These are phyloP conservation scores for Trypoxylon attenuatum DNA, from an alignment of 2,888 invertebrate species.

Conservation along the genomic window DNA sequence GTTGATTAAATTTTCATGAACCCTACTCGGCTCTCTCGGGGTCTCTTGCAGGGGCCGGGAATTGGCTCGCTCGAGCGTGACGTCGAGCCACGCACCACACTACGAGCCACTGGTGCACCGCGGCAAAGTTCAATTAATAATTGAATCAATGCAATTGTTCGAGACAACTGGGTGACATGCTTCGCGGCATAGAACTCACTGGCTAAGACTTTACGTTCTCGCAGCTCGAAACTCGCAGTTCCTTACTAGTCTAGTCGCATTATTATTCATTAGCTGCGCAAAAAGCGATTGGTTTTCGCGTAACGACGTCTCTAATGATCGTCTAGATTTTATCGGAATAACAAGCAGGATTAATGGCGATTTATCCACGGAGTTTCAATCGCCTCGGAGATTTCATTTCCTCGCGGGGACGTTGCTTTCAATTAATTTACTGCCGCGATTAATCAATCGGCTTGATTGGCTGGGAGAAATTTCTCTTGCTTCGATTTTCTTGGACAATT, in stretches of 20 bases:
- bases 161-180: slow-evolving; percentile 1
- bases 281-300: slow-evolving; percentile 29
- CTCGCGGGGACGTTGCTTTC: no score
- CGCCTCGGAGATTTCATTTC: no score
- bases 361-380: not conserved
- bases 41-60: no score
- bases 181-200: slow-evolving; percentile 6
- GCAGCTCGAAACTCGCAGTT: slow-evolving; percentile 12
- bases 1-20: no score
- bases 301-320: slow-evolving; percentile 21
- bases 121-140: slow-evolving; percentile 34
- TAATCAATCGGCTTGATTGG: no score
- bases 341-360: not conserved
- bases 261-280: slow-evolving; percentile 26
- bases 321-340: slow-evolving; percentile 6
- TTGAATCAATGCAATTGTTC: slow-evolving; percentile 22
- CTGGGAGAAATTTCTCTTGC: no score
- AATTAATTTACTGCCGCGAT: no score
- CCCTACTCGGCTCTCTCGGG: no score
- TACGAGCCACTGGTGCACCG: not conserved
- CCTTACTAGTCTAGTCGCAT: slow-evolving; percentile 20
- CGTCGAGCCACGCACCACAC: not conserved
- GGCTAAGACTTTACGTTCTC: not conserved
- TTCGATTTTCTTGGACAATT: no score
- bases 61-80: not conserved